These are phyloP conservation scores for Sicus ferrugineus DNA, from an alignment of 2,888 invertebrate species.

Conservation along the genomic window DNA sequence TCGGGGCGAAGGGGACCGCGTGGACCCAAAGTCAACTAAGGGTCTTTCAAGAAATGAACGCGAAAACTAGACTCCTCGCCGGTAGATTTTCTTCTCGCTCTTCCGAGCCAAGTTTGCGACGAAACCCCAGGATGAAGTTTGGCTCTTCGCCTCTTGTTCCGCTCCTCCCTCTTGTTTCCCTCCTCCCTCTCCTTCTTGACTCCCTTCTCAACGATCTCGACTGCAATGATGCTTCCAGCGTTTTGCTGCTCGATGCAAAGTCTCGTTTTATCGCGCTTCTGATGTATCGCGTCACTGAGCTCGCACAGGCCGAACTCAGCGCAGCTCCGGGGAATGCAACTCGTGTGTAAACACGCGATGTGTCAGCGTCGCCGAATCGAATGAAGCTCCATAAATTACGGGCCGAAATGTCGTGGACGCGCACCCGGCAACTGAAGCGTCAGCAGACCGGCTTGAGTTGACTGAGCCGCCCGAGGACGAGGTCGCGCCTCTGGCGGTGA, in stretches of 20 bases:
- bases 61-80: too few species aligned
- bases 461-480: constrained; percentile 24
- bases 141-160: too few species aligned
- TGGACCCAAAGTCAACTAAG: too few species aligned
- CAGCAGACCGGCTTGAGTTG: constrained; percentile 10
- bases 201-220: neutral
- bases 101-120: too few species aligned
- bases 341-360: constrained; percentile 43
- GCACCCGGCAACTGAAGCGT: constrained; percentile 20
- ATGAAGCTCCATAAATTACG: constrained; percentile 34
- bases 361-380: constrained; percentile 36
- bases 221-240: constrained; percentile 2
- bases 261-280: constrained; percentile 12
- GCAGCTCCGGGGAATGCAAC: constrained; percentile 33
- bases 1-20: too few species aligned
- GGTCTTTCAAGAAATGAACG: too few species aligned
- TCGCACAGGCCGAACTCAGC: neutral
- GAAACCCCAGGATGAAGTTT: too few species aligned
- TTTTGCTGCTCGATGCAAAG: neutral
- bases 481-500: constrained; percentile 44
- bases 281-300: constrained; percentile 6
- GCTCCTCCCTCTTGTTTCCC: neutral
- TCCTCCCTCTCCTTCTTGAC: neutral
- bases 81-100: too few species aligned
- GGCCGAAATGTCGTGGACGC: constrained; percentile 6